phyloP scores from a whole-genome alignment of 92 coral and sea anemone genomes.

The Diadumene lineata region DNA sequence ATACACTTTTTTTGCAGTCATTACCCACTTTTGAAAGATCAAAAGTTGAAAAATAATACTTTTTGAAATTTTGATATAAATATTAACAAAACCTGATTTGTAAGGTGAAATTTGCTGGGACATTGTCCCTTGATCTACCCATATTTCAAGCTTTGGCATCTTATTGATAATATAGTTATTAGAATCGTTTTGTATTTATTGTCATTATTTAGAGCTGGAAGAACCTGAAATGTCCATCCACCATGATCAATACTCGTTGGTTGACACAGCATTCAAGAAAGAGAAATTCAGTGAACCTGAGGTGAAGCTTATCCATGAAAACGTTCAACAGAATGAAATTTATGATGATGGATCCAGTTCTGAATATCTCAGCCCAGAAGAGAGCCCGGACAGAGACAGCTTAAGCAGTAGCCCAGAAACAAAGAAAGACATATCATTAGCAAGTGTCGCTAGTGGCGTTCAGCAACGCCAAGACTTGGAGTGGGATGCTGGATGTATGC shows the following conservation, averaged over 20 bases:
- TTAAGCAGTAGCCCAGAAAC: neutral
- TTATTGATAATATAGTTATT: too few species aligned
- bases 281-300: constrained; percentile 35
- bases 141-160: too few species aligned
- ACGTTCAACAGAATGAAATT: constrained; percentile 20
- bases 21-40: too few species aligned
- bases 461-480: constrained; percentile 69
- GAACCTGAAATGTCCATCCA: neutral
- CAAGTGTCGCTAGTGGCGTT: constrained; percentile 10
- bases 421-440: neutral
- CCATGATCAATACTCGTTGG: constrained; percentile 37
- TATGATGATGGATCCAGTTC: constrained; percentile 55
- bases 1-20: too few species aligned
- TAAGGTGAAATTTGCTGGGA: too few species aligned
- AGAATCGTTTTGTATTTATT: too few species aligned
- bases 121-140: too few species aligned
- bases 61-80: too few species aligned
- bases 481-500: constrained; percentile 86
- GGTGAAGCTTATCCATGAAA: constrained; percentile 54
- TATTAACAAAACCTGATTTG: too few species aligned
- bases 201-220: neutral
- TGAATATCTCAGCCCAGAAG: constrained; percentile 80
- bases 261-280: constrained; percentile 35
- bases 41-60: too few species aligned
- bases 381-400: constrained; percentile 38